Conservation (phyloP, 2,113 vertebrate species). For the Callospermophilus lateralis region DNA sequence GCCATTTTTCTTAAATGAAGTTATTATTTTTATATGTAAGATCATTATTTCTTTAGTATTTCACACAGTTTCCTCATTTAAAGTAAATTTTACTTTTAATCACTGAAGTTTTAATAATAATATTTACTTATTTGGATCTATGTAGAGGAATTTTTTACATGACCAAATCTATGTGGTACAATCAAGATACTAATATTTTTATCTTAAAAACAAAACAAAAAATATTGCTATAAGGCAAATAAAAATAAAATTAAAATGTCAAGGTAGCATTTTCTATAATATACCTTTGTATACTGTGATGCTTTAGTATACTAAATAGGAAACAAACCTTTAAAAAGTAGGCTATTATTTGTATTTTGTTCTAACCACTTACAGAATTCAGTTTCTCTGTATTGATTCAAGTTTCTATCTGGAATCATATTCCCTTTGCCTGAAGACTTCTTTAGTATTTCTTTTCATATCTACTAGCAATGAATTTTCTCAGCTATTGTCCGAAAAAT, state of each 20-base stretch:
- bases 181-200: constrained; percentile 1
- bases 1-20: not conserved
- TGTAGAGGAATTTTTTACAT: not conserved
- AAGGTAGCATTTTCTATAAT: not conserved
- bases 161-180: not conserved
- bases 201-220: not conserved
- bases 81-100: not conserved
- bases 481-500: not conserved
- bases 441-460: constrained; percentile 47
- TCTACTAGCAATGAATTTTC: constrained; percentile 29
- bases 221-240: not conserved
- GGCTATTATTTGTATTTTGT: not conserved
- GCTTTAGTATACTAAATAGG: not conserved
- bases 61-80: not conserved
- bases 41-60: not conserved
- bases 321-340: not conserved
- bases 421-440: not conserved
- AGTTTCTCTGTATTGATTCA: not conserved
- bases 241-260: not conserved
- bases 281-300: not conserved
- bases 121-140: not conserved
- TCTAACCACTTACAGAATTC: not conserved
- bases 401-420: constrained; percentile 52
- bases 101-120: not conserved
- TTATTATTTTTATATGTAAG: not conserved